Evolutionary conservation across 2,797 vertebrate genomes (phyloP), one percentile per base, ranked within the genome.

Genomic region (Paguma larvata): DNA sequence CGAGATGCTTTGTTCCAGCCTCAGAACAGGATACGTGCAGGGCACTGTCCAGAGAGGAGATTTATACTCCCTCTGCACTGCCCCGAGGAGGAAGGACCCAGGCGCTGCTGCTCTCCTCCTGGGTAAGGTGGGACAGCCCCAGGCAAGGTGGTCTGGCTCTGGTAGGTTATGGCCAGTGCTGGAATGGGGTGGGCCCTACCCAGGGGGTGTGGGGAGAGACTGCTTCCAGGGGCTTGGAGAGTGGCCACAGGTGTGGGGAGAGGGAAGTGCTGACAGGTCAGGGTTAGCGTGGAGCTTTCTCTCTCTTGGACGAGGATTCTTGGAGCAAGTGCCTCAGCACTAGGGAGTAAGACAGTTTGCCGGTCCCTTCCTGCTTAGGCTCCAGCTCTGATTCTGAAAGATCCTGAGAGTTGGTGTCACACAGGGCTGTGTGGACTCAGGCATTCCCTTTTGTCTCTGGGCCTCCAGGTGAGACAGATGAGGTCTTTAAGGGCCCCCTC

Each of bases 1-100:
- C 67, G n/a, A 14, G n/a, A 12, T 27, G 23, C 67, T 21, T 38
- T 65, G 59, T 6, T 68, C 18, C n/a, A 53, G 48, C 14, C 34
- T 34, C 32, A 18, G 83, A 18, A 86, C 94, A 92, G 97, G 95
- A 93, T 75, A 72, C 48, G 34, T 13, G 13, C 38, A n/a, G 77
- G 53, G 62, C n/a, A 7, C 80, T 44, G 56, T 32, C 85, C 62
- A 46, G 86, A 79, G 77, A 46, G 53, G 16, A 87, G 70, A 44
- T 13, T 46, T 32, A 5, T 46, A 23, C 48, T 62, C 51, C 30
- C 38, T 34, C 93, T 34, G 44, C 10, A 44, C 34, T 67, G 84
- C 80, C 59, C 82, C 0, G 56, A 88, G 92, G 63, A 91, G 62
- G 73, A 86, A 83, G 78, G 30, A 27, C 56, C 16, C 11, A 1